A percentile compares a stretch with the other conserved stretches of the same genome.
Evolutionary conservation across 2,888 invertebrate genomes (phyloP).

Genomic region (Molanna angustata): DNA sequence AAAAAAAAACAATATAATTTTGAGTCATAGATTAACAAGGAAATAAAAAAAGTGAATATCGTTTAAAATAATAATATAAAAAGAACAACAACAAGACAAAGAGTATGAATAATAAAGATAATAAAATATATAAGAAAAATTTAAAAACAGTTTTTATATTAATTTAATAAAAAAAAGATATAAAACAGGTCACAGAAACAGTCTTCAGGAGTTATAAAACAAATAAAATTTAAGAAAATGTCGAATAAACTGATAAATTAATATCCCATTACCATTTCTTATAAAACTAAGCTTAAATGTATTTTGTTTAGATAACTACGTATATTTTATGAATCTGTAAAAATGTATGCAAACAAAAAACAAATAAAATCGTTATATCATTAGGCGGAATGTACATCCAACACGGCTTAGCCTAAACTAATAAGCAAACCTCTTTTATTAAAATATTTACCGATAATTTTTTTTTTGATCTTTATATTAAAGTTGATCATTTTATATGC

Average conservation of each 20-base stretch:
- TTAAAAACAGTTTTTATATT: slow-evolving; percentile 37
- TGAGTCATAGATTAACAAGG: slow-evolving; percentile 18
- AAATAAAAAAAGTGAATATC: slow-evolving; percentile 15
- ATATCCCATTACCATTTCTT: slow-evolving; percentile 31
- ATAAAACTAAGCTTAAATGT: slow-evolving; percentile 23
- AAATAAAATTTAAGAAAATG: slow-evolving; percentile 29
- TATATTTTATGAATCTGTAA: slow-evolving; percentile 14
- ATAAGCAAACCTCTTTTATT: slow-evolving; percentile 13
- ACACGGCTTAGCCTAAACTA: slow-evolving; percentile 6
- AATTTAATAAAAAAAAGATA: slow-evolving; percentile 39
- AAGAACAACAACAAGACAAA: slow-evolving; percentile 43
- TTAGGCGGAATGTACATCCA: slow-evolving; percentile 19
- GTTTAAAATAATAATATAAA: slow-evolving; percentile 15
- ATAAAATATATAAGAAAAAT: slow-evolving; percentile 42
- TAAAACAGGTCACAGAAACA: slow-evolving; percentile 58
- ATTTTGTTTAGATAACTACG: slow-evolving; percentile 22
- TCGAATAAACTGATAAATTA: slow-evolving; percentile 37
- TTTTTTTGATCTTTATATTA: slow-evolving; percentile 3
- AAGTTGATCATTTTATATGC: slow-evolving; percentile 12
- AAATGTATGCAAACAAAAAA: neutral
- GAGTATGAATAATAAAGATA: slow-evolving; percentile 41
- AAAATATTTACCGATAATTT: slow-evolving; percentile 11
- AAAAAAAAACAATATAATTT: slow-evolving; percentile 22
- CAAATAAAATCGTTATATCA: slow-evolving; percentile 6
- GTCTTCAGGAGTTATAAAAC: slow-evolving; percentile 44